Percentiles rank a stretch among this genome's conserved stretches.
These are phyloP conservation scores for Tethea ocularis DNA, from an alignment of 2,888 invertebrate species.

Conservation along the genomic window DNA sequence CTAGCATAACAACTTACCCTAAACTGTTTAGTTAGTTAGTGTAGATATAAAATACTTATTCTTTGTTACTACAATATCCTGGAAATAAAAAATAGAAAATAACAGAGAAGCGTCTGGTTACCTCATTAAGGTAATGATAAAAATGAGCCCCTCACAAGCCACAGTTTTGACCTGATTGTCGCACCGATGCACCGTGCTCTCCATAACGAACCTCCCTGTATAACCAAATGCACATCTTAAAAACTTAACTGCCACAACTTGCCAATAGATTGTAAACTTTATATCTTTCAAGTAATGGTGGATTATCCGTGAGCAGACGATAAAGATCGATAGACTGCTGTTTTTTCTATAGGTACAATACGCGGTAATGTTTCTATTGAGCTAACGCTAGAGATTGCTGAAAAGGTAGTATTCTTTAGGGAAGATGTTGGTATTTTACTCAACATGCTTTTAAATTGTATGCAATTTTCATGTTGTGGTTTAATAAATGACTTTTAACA, in stretches of 20 bases:
- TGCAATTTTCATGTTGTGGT: too few species aligned
- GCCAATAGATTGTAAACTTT: background rate
- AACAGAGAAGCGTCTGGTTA: background rate
- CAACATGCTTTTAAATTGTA: background rate
- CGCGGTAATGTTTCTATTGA: background rate
- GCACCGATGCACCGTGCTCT: background rate
- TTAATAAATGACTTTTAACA: too few species aligned
- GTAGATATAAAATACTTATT: too few species aligned
- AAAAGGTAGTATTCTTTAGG: background rate
- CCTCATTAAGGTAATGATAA: background rate
- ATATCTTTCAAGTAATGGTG: background rate
- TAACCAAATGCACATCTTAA: background rate
- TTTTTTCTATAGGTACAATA: background rate
- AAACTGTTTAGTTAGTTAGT: too few species aligned
- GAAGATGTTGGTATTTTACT: background rate
- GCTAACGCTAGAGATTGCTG: background rate
- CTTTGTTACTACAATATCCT: too few species aligned
- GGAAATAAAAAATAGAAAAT: too few species aligned
- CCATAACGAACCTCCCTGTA: slow-evolving; percentile 13
- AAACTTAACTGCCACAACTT: background rate
- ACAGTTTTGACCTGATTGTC: background rate
- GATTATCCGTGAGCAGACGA: background rate
- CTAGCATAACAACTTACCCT: too few species aligned
- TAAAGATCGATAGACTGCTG: background rate
- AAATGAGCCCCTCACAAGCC: background rate